These are phyloP conservation scores for Syngnathus floridae DNA, from an alignment of 2,113 vertebrate species.

Conservation along the genomic window DNA sequence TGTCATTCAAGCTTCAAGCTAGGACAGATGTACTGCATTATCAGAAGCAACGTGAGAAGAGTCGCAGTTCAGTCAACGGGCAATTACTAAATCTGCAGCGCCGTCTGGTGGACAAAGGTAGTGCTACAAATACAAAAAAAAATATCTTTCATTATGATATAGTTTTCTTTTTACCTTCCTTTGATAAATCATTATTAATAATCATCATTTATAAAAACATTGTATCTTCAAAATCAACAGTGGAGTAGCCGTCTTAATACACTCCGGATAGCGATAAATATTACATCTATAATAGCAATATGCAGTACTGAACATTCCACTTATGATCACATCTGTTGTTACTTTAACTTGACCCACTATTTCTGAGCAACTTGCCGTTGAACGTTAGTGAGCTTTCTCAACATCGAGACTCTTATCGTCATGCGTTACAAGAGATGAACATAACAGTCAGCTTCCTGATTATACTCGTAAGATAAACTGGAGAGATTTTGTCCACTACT, in stretches of 20 bases:
- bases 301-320: neutral
- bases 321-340: neutral
- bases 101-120: constrained; percentile 27
- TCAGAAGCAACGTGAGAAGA: neutral
- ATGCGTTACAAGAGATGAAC: neutral
- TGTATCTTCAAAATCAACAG: too few species aligned
- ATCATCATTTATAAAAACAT: too few species aligned
- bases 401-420: neutral
- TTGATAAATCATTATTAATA: neutral
- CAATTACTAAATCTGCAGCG: constrained; percentile 10
- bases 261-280: too few species aligned
- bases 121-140: neutral
- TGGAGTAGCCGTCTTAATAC: too few species aligned
- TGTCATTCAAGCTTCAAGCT: too few species aligned
- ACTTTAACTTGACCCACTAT: neutral
- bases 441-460: neutral
- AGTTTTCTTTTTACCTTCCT: too few species aligned
- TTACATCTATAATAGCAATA: neutral
- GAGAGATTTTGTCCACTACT: neutral
- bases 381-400: neutral
- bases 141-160: too few species aligned
- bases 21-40: neutral
- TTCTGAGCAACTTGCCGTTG: neutral
- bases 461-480: neutral
- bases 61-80: neutral